Conservation (phyloP, 2,113 vertebrate genomes). For the Rhombomys opimus region DNA sequence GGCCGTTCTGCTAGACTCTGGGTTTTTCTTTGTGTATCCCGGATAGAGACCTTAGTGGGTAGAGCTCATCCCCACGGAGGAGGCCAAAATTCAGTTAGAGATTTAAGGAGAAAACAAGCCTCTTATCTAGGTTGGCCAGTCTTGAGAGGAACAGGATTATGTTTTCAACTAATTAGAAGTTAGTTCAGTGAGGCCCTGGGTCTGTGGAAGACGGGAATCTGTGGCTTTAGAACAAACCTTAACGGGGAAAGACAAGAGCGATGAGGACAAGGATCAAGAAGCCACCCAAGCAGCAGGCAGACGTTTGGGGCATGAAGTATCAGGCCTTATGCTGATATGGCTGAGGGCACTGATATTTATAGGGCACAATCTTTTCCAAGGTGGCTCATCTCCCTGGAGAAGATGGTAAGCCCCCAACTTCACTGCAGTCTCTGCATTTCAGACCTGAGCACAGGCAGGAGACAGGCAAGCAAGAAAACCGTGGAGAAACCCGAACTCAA, state of each 20-base stretch:
- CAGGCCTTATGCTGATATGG: too few species aligned
- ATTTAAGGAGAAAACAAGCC: background rate
- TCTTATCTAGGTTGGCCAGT: background rate
- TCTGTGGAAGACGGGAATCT: background rate
- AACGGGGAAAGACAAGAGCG: background rate
- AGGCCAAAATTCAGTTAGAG: background rate
- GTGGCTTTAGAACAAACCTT: background rate
- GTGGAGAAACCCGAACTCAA: background rate
- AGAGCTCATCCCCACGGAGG: background rate
- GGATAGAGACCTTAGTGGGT: background rate
- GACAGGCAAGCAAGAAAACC: background rate
- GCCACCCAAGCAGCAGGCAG: background rate
- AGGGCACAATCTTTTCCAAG: background rate
- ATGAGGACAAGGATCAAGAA: background rate
- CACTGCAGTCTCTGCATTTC: background rate
- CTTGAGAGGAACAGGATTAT: background rate
- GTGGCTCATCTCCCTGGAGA: background rate
- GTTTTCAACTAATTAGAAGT: background rate
- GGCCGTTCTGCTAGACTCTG: conserved; percentile 58
- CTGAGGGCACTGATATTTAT: background rate
- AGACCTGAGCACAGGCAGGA: background rate
- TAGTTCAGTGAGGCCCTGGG: background rate
- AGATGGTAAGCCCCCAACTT: background rate
- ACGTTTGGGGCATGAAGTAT: background rate
- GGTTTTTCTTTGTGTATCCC: conserved; percentile 5